phyloP scores from a whole-genome alignment of 2,113 vertebrate genomes.

The Hyaena hyaena region DNA sequence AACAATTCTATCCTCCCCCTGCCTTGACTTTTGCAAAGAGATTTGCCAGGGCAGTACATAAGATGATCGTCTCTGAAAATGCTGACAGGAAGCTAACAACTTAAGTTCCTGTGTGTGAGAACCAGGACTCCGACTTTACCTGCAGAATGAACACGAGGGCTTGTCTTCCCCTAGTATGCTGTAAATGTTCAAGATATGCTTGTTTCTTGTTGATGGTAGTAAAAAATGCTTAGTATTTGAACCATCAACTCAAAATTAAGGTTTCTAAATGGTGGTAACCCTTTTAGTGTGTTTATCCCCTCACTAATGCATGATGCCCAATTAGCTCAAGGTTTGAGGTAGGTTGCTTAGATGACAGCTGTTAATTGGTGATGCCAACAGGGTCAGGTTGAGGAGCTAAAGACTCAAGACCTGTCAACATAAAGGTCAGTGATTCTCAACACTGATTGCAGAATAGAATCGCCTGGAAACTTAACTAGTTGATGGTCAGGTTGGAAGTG shows the following conservation, averaged over 20 bases:
- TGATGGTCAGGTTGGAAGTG: neutral
- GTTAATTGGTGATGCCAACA: neutral
- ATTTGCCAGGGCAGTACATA: neutral
- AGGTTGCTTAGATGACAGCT: neutral
- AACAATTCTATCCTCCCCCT: fast-evolving
- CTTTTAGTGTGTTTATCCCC: neutral
- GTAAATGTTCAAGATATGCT: neutral
- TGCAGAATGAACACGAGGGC: neutral
- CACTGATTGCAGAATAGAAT: neutral
- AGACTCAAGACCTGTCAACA: neutral
- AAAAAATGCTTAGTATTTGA: neutral
- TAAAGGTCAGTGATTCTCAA: conserved; percentile 20
- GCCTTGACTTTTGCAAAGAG: neutral
- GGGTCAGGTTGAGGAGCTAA: neutral
- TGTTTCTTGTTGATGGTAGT: neutral
- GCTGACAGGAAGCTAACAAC: neutral
- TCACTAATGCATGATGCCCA: neutral
- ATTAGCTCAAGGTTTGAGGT: neutral
- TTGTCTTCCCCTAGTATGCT: neutral
- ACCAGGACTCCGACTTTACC: neutral
- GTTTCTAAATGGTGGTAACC: neutral
- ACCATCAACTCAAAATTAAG: neutral
- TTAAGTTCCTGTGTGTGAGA: neutral
- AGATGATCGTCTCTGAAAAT: neutral
- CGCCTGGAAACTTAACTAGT: neutral